A percentile compares a stretch with the other conserved stretches of the same genome.
phyloP scores from a whole-genome alignment of 2,113 vertebrate genomes.

The Lanius collurio region DNA sequence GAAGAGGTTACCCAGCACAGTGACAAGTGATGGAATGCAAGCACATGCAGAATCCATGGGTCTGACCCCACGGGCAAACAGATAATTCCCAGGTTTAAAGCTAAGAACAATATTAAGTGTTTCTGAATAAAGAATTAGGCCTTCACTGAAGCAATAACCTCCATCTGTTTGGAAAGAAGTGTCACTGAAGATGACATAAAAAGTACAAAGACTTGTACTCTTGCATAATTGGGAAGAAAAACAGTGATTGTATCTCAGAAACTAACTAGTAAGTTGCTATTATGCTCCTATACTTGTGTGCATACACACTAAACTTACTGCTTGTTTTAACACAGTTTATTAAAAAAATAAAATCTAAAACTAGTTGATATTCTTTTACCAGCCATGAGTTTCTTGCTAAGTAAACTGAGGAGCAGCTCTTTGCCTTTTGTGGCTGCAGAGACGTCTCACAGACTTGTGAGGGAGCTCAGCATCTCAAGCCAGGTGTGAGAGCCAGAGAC shows the following conservation, averaged over 20 bases:
- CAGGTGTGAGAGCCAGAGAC: not conserved
- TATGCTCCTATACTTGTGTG: fast-evolving
- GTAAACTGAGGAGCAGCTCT: not conserved
- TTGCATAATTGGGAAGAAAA: not conserved
- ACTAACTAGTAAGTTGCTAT: not conserved
- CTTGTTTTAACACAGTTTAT: not conserved
- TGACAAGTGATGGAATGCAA: not conserved
- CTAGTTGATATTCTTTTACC: not conserved
- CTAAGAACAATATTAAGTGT: not conserved
- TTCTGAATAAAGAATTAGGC: not conserved
- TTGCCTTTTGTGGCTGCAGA: not conserved
- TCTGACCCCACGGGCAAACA: not conserved
- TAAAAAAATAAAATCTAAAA: not conserved
- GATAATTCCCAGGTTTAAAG: not conserved
- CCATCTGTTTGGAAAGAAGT: not conserved
- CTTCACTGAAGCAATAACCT: not conserved
- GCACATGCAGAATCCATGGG: not conserved
- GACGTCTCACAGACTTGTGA: not conserved
- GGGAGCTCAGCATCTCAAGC: not conserved
- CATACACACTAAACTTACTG: not conserved
- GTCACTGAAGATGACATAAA: not conserved
- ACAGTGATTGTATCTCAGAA: not conserved
- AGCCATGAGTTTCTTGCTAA: not conserved
- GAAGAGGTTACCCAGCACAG: not conserved
- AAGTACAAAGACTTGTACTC: not conserved